Percentiles rank a stretch among this genome's conserved stretches.
Evolutionary conservation across 2,797 vertebrate genomes (phyloP).

Genomic region (Scomberomorus guttatus): DNA sequence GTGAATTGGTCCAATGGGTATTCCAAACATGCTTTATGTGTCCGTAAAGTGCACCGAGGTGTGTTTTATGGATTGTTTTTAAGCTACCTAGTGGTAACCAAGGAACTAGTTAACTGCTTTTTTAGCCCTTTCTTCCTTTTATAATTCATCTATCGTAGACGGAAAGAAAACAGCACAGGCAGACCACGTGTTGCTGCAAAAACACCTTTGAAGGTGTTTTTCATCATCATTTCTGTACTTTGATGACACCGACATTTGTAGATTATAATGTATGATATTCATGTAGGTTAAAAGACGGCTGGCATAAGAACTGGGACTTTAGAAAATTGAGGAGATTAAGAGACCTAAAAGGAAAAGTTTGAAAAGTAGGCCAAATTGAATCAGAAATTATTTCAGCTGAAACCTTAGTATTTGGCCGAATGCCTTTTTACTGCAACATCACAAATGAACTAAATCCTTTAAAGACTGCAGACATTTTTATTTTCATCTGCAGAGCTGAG

Average conservation of each 20-base stretch:
- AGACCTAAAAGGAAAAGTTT: slow-evolving; percentile 38
- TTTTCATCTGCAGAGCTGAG: slow-evolving; percentile 31
- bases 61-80: slow-evolving; percentile 71
- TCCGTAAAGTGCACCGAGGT: slow-evolving; percentile 62
- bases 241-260: slow-evolving; percentile 34
- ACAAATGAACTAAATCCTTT: slow-evolving; percentile 53
- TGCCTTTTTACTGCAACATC: slow-evolving; percentile 20
- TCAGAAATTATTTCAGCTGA: slow-evolving; percentile 43
- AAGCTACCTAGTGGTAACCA: slow-evolving; percentile 60
- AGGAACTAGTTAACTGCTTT: slow-evolving; percentile 55
- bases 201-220: slow-evolving; percentile 37
- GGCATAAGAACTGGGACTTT: slow-evolving; percentile 33
- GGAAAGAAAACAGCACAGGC: slow-evolving; percentile 36
- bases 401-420: slow-evolving; percentile 49
- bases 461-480: slow-evolving; percentile 45
- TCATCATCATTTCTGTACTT: slow-evolving; percentile 14
- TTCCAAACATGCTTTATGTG: slow-evolving; percentile 59
- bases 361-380: slow-evolving; percentile 41
- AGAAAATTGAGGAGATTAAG: slow-evolving; percentile 44
- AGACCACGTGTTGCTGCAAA: slow-evolving; percentile 10
- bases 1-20: slow-evolving; percentile 47
- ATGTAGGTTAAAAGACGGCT: slow-evolving; percentile 28
- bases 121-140: slow-evolving; percentile 9
- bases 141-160: slow-evolving; percentile 8
- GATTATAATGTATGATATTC: slow-evolving; percentile 22